phyloP scores from a whole-genome alignment of 2,113 vertebrate genomes.

The Atherinomorus stipes region DNA sequence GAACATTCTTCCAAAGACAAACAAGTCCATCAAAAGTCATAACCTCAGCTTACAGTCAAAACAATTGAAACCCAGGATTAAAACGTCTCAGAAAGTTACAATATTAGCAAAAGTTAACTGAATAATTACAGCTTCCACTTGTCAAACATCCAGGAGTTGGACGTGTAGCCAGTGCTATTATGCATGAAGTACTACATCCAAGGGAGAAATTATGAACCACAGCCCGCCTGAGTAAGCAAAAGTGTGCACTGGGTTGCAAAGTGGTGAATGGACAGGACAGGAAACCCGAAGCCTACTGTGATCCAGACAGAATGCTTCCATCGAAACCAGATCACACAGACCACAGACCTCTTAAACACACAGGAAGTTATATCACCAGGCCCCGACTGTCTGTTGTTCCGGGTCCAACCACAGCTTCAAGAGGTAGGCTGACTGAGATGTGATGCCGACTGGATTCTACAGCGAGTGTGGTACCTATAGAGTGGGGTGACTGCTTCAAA shows the following conservation, averaged over 20 bases:
- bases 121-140: conserved; percentile 31
- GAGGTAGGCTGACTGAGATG: conserved; percentile 46
- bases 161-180: conserved; percentile 44
- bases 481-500: background rate
- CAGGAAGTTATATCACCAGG: conserved; percentile 74
- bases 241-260: conserved; percentile 44
- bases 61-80: background rate
- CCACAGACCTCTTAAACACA: conserved; percentile 74
- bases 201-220: conserved; percentile 42
- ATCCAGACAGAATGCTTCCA: conserved; percentile 76
- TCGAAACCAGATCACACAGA: conserved; percentile 77
- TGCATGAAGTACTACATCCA: conserved; percentile 45
- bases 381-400: conserved; percentile 58
- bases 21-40: background rate
- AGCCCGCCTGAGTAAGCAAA: conserved; percentile 57
- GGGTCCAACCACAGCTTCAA: conserved; percentile 45
- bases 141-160: conserved; percentile 32
- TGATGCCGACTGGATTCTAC: conserved; percentile 34
- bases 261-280: conserved; percentile 47
- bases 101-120: conserved; percentile 3
- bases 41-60: background rate
- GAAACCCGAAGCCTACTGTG: conserved; percentile 66
- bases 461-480: conserved; percentile 5
- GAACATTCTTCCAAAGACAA: background rate
- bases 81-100: conserved; percentile 5